phyloP scores from a whole-genome alignment of 2,113 vertebrate species.

The Dissostichus mawsoni region DNA sequence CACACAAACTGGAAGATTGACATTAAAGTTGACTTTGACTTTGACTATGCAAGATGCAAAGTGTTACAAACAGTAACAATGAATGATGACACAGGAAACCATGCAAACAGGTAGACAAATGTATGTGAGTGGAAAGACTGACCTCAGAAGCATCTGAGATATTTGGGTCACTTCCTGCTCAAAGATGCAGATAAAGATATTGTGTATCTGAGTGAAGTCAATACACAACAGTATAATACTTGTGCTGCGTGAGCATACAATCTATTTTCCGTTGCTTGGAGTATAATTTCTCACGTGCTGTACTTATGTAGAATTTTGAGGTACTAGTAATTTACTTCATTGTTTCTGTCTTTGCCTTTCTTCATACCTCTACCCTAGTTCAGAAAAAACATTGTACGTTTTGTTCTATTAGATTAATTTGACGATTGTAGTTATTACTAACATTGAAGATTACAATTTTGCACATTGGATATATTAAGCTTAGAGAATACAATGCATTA shows the following conservation, averaged over 20 bases:
- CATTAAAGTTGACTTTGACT: no score
- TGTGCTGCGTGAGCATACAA: conserved; percentile 13
- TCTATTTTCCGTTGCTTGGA: neutral
- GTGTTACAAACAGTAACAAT: neutral
- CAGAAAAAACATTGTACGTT: neutral
- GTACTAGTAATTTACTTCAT: neutral
- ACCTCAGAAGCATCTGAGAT: conserved; percentile 22
- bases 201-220: conserved; percentile 8
- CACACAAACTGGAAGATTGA: no score
- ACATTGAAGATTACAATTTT: neutral
- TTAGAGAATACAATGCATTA: neutral
- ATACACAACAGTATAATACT: conserved; percentile 2
- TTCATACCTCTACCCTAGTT: neutral
- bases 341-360: neutral
- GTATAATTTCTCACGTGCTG: neutral
- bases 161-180: conserved; percentile 74
- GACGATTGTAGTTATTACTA: neutral
- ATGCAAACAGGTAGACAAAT: conserved; percentile 2
- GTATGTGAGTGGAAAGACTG: conserved; percentile 23
- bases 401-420: neutral
- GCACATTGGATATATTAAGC: neutral
- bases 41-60: neutral
- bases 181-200: conserved; percentile 41
- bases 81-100: neutral
- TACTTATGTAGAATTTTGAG: neutral